Base-by-base conservation (phyloP, 2,888 invertebrate genomes). In the Colostygia pectinataria region DNA sequence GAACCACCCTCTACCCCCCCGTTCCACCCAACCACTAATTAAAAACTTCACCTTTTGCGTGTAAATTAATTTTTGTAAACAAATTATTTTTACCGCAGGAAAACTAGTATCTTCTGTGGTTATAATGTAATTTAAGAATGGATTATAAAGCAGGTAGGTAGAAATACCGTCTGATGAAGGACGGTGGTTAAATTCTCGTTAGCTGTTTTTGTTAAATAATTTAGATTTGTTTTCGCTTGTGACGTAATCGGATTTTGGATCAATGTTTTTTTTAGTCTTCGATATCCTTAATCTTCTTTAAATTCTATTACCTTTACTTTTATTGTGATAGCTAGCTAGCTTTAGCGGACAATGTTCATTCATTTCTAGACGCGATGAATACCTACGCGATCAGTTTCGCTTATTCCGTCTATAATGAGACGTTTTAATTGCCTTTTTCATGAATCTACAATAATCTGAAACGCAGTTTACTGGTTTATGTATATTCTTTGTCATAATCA, bases 11-110 rank as follows among this genome's bases (percentile, higher is more conserved):
- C 49, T 44, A 47, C 57, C 54, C 46, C 23, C 24, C 34, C 13
- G 8, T 43, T 51, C 53, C 53, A 47, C 33, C 55, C 61, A 59
- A 65, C 63, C 60, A 74, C 77, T 81, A 83, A 85, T 83, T 85
- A 83, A 80, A 77, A 80, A 78, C 75, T 77, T 76, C 60, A 66
- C 70, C 73, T 77, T 66, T 68, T 65, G 67, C 54, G 45, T 53
- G 41, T 55, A 51, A 53, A 53, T 58, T 55, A 47, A 46, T 49
- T 46, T 57, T 51, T 45, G 28, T 45, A 53, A 31, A 39, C 53
- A 50, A 49, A 56, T 53, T 56, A 37, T 49, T 55, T 43, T 46
- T 46, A 50, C 40, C 34, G 10, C 42, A 34, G 34, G 33, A 42
- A 34, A 52, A 47, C 47, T 34, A 20, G 47, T 40, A 40, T 52